Base-by-base conservation (phyloP, 2,888 invertebrate genomes). In the Eupithecia exiguata region DNA sequence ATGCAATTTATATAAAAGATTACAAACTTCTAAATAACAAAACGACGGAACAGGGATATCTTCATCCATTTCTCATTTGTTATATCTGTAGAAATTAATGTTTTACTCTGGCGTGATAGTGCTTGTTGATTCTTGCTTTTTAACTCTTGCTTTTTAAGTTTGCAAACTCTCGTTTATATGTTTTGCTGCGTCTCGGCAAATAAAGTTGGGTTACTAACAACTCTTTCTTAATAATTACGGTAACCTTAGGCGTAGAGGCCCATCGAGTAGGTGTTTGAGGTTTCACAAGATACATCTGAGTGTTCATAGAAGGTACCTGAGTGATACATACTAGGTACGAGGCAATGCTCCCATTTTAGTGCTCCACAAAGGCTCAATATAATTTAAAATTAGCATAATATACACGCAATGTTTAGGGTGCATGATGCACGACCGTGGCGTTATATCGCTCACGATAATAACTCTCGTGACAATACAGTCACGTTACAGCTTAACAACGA, bases 1-100 rank as follows among this genome's bases (percentile, higher is more conserved):
- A 82, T 83, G 87, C 86, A 85, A 90, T 90, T 89, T 86, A 86
- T 88, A 84, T 83, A 73, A 74, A 74, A 82, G 87, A 88, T 86
- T 84, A 81, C 82, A 82, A 84, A 53, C 83, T 80, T 83, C 83
- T 80, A 83, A 80, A 83, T n/a, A 86, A 84, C 81, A 81, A 80
- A 83, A 81, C 79, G 80, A 80, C 76, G 70, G 69, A 75, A 77
- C 79, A 77, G 83, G 77, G 78, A 72, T 83, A 87, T 88, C 87
- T 84, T 78, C 75, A 79, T 78, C 83, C 85, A 89, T 89, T 89
- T 87, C 84, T 91, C 86, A 83, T 81, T 83, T 82, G 58, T 66
- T 65, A 14, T 65, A 71, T 66, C 53, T 7, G 77, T 66, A 74
- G 69, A 82, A 82, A 86, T 81, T 79, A 85, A 86, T 85, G 84